Evolutionary conservation across 2,888 invertebrate species (phyloP), one percentile per base, ranked within the genome.

Genomic region (Xestia rhomboidea): DNA sequence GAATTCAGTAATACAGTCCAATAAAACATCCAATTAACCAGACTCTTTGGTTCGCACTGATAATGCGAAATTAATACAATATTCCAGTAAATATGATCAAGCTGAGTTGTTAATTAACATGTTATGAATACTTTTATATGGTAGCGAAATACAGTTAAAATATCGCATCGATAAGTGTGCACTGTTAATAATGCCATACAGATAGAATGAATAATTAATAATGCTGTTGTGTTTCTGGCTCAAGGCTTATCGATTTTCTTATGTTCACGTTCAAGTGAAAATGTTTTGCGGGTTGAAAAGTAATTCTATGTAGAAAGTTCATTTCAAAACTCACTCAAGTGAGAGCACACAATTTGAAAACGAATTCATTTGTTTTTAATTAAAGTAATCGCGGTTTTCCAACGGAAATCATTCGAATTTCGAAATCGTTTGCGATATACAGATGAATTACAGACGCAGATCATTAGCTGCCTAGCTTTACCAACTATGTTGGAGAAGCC

Each of bases 211-310:
- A 44, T 76, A 63, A 57, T 60, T 18, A 44, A 75, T 68, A 60
- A 77, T 68, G 30, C 21, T 30, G 11, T 34, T 49, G 30, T 77
- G 34, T 68, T 54, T 24, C 49, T 30, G 34, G 8, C 24, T 21
- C 54, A 38, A 76, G 57, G 54, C 57, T 41, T n/a, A 76, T 77
- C 38, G 77, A 76, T 77, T 76, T 60, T 68, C 41, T 77, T n/a
- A 38, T 68, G 38, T 27, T 41, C 63, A 66, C 44, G n/a, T 24
- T 44, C 18, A 46, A 21, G 24, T 11, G 6, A 41, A 13, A 2
- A 21, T n/a, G 30, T 71, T 49, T 68, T 60, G 34, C 6, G 7
- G 10, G 21, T 2, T 72, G 44, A 13, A 64, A 7, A 21, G 30
- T 5, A 10, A 41, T 10, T 41, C 7, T 27, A n/a, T 46, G 44